Evolutionary conservation across 1,140 invertebrate genomes (phyloP).

Genomic region (Hermatobates lingyangjiaoensis): DNA sequence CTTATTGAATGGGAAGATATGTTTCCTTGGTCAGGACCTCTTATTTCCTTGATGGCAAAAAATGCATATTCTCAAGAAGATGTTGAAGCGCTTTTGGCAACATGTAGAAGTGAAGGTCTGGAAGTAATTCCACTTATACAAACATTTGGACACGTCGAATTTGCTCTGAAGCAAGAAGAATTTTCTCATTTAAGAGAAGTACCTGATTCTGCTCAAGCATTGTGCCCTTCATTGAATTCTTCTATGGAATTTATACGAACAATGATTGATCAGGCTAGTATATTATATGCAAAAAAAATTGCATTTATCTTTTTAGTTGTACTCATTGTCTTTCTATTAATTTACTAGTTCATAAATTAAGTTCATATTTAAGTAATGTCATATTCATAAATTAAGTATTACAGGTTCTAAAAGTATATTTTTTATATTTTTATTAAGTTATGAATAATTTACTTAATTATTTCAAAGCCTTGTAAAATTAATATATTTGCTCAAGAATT

Average conservation of each 20-base stretch:
- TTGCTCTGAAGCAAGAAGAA: slow-evolving; percentile 60
- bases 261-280: slow-evolving; percentile 64
- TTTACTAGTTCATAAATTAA: too few species aligned
- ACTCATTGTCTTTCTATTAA: too few species aligned
- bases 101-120: slow-evolving; percentile 46
- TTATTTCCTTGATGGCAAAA: slow-evolving; percentile 41
- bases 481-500: too few species aligned
- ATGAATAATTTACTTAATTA: too few species aligned
- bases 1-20: slow-evolving; percentile 94
- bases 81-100: slow-evolving; percentile 37
- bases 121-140: slow-evolving; percentile 84
- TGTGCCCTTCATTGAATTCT: slow-evolving; percentile 57
- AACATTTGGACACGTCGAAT: slow-evolving; percentile 90
- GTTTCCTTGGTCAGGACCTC: slow-evolving; percentile 68
- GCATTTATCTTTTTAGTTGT: too few species aligned
- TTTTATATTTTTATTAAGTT: too few species aligned
- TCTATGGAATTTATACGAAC: slow-evolving; percentile 48
- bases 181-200: slow-evolving; percentile 62
- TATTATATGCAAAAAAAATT: background rate
- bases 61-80: slow-evolving; percentile 60
- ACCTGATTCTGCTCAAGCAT: slow-evolving; percentile 52
- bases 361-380: too few species aligned
- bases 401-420: too few species aligned
- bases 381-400: too few species aligned
- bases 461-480: too few species aligned